Conservation (phyloP, 1,140 invertebrate genomes). For the Pseudobourletiella spinata region DNA sequence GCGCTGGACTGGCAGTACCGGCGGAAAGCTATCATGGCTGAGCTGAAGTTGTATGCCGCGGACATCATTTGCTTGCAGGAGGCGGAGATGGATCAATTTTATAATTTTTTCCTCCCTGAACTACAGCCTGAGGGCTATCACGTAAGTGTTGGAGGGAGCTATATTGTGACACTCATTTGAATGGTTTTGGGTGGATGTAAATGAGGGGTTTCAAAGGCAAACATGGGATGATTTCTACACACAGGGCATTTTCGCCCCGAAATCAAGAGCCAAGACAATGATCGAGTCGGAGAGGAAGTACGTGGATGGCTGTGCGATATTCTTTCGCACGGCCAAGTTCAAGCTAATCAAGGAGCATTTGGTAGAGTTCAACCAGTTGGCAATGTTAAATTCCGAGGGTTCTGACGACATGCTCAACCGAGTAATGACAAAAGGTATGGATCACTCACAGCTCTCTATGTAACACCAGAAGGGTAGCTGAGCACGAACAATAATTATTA, state of each 20-base stretch:
- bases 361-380: constrained; percentile 44
- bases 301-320: constrained; percentile 99
- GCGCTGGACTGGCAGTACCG: constrained; percentile 97
- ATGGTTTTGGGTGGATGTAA: too few species aligned
- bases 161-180: too few species aligned
- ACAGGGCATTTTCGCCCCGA: constrained; percentile 95
- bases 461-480: constrained; percentile 47
- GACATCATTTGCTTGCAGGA: constrained; percentile 92
- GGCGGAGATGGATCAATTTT: constrained; percentile 93
- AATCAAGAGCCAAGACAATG: constrained; percentile 98
- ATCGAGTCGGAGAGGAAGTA: constrained; percentile 89
- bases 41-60: constrained; percentile 90
- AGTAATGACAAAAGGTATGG: constrained; percentile 82
- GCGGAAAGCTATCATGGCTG: constrained; percentile 94
- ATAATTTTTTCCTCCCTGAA: constrained; percentile 92
- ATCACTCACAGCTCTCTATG: too few species aligned
- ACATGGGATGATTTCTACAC: too few species aligned
- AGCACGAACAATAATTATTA: neutral
- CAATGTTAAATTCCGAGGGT: constrained; percentile 61
- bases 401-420: constrained; percentile 98
- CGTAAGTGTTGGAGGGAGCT: constrained; percentile 14
- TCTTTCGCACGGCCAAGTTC: constrained; percentile 90
- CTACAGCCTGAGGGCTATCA: constrained; percentile 83
- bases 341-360: constrained; percentile 87
- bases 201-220: too few species aligned